Conservation (phyloP, 2,113 vertebrate genomes). For the Catharus minimus region DNA sequence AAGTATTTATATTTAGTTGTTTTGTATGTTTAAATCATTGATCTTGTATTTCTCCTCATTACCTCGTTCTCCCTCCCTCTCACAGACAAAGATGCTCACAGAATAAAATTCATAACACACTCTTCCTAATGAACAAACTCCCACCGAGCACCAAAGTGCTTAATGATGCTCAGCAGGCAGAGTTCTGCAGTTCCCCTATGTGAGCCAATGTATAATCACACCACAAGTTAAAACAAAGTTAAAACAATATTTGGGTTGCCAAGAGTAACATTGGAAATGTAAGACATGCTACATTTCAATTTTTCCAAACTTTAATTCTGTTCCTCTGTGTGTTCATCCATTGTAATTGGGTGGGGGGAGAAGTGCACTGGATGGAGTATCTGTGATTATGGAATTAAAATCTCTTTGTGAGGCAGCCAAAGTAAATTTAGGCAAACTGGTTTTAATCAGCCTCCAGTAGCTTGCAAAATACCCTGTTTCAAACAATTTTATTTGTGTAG, state of each 20-base stretch:
- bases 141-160: conserved; percentile 58
- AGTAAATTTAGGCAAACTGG: not conserved
- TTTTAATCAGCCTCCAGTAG: conserved; percentile 4
- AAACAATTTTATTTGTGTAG: not conserved
- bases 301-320: conserved; percentile 6
- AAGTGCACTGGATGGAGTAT: not conserved
- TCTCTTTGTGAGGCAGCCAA: conserved; percentile 1
- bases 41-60: not conserved
- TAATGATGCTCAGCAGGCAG: conserved; percentile 64
- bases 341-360: not conserved
- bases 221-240: conserved; percentile 53
- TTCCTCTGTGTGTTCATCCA: not conserved
- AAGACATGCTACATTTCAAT: not conserved
- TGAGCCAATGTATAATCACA: conserved; percentile 54
- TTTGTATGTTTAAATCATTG: conserved; percentile 18
- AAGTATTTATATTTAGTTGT: not conserved
- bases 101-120: conserved; percentile 51
- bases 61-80: not conserved
- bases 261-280: conserved; percentile 29
- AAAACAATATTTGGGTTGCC: conserved; percentile 57
- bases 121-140: conserved; percentile 60
- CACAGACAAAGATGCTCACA: conserved; percentile 33
- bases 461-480: not conserved
- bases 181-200: conserved; percentile 35
- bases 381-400: not conserved